A percentile compares a stretch with the other conserved stretches of the same genome.
These are phyloP conservation scores for Labrus mixtus DNA, from an alignment of 2,113 vertebrate genomes.

Conservation along the genomic window DNA sequence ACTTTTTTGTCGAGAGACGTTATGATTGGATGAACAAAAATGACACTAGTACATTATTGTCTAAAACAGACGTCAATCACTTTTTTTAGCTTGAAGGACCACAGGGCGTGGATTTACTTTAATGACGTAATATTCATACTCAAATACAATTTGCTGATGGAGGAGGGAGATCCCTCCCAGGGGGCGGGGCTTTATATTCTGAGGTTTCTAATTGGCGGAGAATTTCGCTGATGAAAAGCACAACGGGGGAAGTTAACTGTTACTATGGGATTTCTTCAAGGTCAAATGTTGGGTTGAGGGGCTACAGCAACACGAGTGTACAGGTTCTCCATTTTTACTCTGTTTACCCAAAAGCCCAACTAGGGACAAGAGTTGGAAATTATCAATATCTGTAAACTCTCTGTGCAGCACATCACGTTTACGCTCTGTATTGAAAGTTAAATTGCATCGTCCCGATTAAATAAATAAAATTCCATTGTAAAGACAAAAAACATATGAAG, in stretches of 20 bases:
- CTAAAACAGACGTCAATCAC: conserved; percentile 10
- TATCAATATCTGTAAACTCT: too few species aligned
- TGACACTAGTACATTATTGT: conserved; percentile 26
- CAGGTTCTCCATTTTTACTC: too few species aligned
- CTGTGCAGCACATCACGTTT: too few species aligned
- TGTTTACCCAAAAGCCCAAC: too few species aligned
- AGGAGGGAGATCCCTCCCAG: rapidly evolving
- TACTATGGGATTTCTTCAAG: conserved; percentile 35
- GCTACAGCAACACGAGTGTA: too few species aligned
- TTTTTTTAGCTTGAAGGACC: rapidly evolving
- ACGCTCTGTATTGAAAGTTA: too few species aligned
- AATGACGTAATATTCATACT: neutral
- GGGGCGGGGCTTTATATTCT: neutral
- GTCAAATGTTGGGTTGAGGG: too few species aligned
- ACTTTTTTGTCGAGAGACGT: neutral
- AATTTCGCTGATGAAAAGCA: rapidly evolving
- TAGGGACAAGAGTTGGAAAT: too few species aligned
- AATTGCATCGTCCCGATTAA: too few species aligned
- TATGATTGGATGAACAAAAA: conserved; percentile 48
- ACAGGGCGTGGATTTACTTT: rapidly evolving
- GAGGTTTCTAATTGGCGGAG: conserved; percentile 44
- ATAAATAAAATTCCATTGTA: too few species aligned
- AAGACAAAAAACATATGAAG: too few species aligned
- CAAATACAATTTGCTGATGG: conserved; percentile 24
- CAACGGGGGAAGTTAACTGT: neutral